Evolutionary conservation across 2,888 invertebrate species (phyloP), one percentile per base, ranked within the genome.

Genomic region (Sphaerophoria rueppellii): DNA sequence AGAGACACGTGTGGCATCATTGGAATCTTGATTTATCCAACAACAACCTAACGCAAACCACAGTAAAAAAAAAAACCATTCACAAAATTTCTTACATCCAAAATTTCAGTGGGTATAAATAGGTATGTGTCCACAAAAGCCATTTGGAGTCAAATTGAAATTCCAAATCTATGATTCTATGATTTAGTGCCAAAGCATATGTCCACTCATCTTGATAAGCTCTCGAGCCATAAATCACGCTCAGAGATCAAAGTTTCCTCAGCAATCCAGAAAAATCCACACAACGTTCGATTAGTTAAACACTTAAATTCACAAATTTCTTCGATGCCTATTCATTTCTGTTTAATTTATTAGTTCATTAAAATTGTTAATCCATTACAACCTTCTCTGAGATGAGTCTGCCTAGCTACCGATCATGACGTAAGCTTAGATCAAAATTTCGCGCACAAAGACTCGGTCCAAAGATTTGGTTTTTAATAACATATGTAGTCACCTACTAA

Each of bases 291-390:
- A 57, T 55, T 43, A 63, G 6, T 40, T 35, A 58, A 63, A n/a
- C n/a, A 48, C n/a, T 35, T 16, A 63, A 50, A 57, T 70, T 48
- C 58, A 65, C 35, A 65, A 52, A 65, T 75, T 55, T 79, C 71
- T 55, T 69, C 50, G 63, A 61, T 61, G 46, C 54, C 11, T 50
- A 54, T 52, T 63, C 71, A 63, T 58, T 61, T 35, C 16, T 63
- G 14, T 58, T 34, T 52, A 63, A 83, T 80, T 79, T 83, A 80
- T 75, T 35, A 61, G 71, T 65, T 58, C 75, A 75, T 79, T 72
- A 14, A 67, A 69, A 57, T 46, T 4, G 7, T n/a, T 32, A 67
- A 67, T 75, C 83, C 79, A 80, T 75, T 74, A 14, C 57, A 14
- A 35, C 58, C 57, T 50, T 54, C 67, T 9, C 7, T 14, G 48